Evolutionary conservation across 2,888 invertebrate genomes (phyloP).

Genomic region (Trichogramma dendrolimi): DNA sequence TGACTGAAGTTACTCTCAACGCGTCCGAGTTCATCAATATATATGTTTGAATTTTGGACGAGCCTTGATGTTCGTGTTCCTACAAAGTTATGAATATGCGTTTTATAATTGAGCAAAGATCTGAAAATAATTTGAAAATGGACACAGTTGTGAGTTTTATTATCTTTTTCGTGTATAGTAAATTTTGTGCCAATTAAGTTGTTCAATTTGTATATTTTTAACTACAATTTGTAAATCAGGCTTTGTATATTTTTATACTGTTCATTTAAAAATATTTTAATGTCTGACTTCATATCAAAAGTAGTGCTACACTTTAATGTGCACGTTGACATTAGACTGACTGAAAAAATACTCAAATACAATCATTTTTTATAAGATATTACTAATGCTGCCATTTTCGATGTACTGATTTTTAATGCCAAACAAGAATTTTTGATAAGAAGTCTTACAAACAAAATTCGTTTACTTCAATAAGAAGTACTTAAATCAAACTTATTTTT

Average conservation of each 20-base stretch:
- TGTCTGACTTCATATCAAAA: conserved; percentile 21
- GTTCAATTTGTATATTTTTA: conserved; percentile 21
- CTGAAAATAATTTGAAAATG: conserved; percentile 15
- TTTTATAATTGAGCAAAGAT: conserved; percentile 14
- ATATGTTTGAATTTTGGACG: conserved; percentile 29
- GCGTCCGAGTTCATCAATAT: conserved; percentile 24
- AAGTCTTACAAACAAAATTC: conserved; percentile 18
- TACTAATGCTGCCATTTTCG: conserved; percentile 16
- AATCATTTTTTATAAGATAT: conserved; percentile 20
- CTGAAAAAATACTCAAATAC: conserved; percentile 8
- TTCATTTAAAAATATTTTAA: conserved; percentile 14
- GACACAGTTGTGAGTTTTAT: conserved; percentile 11
- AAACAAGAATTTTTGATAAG: conserved; percentile 22
- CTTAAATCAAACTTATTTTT: conserved; percentile 27
- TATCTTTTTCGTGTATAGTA: conserved; percentile 18
- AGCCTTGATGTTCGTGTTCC: conserved; percentile 34
- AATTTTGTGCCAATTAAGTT: conserved; percentile 29
- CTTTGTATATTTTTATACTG: conserved; percentile 11
- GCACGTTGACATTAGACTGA: conserved; percentile 14
- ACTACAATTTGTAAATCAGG: conserved; percentile 18
- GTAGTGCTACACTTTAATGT: conserved; percentile 9
- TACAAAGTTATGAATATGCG: conserved; percentile 26
- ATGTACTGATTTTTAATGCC: conserved; percentile 13
- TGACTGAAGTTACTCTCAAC: conserved; percentile 28
- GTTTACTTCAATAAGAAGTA: conserved; percentile 26